phyloP scores from a whole-genome alignment of 2,888 invertebrate species.

The Pseudanteris insignis region DNA sequence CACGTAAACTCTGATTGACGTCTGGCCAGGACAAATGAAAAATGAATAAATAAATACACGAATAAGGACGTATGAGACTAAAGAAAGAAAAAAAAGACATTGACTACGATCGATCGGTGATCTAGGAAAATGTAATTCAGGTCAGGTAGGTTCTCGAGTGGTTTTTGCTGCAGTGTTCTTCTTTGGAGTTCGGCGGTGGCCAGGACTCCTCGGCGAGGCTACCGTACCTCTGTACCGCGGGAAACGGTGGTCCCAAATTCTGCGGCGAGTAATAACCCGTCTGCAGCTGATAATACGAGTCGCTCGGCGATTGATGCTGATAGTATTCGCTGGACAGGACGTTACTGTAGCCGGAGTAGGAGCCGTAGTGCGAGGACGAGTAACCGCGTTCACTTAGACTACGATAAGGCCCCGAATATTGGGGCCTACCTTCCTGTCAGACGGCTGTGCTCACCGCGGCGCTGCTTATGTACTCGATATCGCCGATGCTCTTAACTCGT shows the following conservation, averaged over 20 bases:
- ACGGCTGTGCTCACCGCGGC: constrained; percentile 63
- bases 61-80: background rate
- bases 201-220: constrained; percentile 63
- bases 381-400: constrained; percentile 65
- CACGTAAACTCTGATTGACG: too few species aligned
- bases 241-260: constrained; percentile 58
- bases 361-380: constrained; percentile 61
- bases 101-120: constrained; percentile 5
- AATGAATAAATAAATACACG: background rate
- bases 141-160: constrained; percentile 51
- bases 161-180: constrained; percentile 46
- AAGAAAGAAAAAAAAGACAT: background rate
- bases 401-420: constrained; percentile 62
- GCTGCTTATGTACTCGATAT: constrained; percentile 71
- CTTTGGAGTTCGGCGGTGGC: constrained; percentile 53
- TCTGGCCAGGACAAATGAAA: too few species aligned
- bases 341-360: constrained; percentile 62
- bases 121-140: constrained; percentile 29
- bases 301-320: constrained; percentile 53
- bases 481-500: constrained; percentile 78
- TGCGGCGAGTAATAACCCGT: constrained; percentile 64
- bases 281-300: constrained; percentile 58
- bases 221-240: constrained; percentile 62
- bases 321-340: constrained; percentile 55
- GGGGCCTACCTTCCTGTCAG: constrained; percentile 65